Percentiles rank a stretch among this genome's conserved stretches.
Conservation (phyloP, 2,797 vertebrate species). For the Phalanger gymnotis region DNA sequence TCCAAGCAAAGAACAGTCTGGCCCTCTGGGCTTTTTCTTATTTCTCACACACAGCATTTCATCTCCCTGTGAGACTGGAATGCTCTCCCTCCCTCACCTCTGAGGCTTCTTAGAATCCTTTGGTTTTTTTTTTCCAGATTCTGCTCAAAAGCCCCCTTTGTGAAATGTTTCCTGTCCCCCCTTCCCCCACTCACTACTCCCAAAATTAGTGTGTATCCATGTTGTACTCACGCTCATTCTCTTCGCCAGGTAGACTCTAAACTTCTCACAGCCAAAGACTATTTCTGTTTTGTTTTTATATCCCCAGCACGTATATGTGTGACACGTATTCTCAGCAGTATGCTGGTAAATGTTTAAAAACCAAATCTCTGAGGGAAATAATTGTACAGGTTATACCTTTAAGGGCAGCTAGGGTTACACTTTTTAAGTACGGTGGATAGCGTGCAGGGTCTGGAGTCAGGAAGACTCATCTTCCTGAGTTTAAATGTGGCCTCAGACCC, state of each 20-base stretch:
- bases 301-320: background rate
- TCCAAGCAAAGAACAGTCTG: background rate
- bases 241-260: background rate
- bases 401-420: background rate
- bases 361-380: background rate
- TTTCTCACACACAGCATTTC: background rate
- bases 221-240: background rate
- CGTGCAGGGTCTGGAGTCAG: background rate
- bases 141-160: background rate
- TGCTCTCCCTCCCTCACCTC: background rate
- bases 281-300: background rate
- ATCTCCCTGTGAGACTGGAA: background rate
- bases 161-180: background rate
- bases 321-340: background rate
- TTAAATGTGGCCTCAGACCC: background rate
- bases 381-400: background rate
- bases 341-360: background rate
- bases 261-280: background rate
- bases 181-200: too few species aligned
- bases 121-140: background rate
- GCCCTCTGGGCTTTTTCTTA: background rate
- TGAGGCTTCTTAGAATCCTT: background rate
- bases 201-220: background rate
- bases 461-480: background rate
- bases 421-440: background rate